Percentiles rank a stretch among this genome's conserved stretches.
Evolutionary conservation across 2,797 vertebrate species (phyloP).

Genomic region (Enoplosus armatus): DNA sequence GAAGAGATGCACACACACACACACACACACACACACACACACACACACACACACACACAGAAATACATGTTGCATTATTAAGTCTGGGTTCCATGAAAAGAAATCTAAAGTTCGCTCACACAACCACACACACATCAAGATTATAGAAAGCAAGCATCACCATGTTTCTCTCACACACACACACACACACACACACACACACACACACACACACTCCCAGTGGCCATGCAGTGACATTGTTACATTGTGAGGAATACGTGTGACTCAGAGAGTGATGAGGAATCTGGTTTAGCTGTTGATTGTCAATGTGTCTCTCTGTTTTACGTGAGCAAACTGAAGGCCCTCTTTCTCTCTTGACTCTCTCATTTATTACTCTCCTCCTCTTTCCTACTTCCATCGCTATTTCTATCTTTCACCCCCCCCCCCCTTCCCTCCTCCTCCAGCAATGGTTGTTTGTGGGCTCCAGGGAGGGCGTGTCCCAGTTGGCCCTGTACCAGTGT

Average conservation of each 20-base stretch:
- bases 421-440: conserved; percentile 2
- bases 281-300: conserved; percentile 44
- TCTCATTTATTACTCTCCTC: background rate
- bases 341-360: conserved; percentile 3
- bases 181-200: conserved; percentile 9
- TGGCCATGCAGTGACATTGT: conserved; percentile 29
- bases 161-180: conserved; percentile 24
- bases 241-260: conserved; percentile 37
- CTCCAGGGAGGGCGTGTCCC: conserved; percentile 87
- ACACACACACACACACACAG: background rate
- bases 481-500: conserved; percentile 89
- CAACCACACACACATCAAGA: conserved; percentile 13
- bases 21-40: background rate
- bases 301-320: conserved; percentile 23
- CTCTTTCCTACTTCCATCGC: background rate
- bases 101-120: conserved; percentile 17
- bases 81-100: conserved; percentile 46
- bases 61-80: conserved; percentile 62
- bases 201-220: conserved; percentile 4
- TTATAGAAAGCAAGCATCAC: conserved; percentile 21
- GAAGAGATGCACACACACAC: conserved; percentile 50
- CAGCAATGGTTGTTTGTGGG: conserved; percentile 87
- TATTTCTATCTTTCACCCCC: conserved; percentile 11
- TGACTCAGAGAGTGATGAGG: conserved; percentile 34
- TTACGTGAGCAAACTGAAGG: conserved; percentile 19